Conservation (phyloP, 2,113 vertebrate species). For the Copsychus sechellarum region DNA sequence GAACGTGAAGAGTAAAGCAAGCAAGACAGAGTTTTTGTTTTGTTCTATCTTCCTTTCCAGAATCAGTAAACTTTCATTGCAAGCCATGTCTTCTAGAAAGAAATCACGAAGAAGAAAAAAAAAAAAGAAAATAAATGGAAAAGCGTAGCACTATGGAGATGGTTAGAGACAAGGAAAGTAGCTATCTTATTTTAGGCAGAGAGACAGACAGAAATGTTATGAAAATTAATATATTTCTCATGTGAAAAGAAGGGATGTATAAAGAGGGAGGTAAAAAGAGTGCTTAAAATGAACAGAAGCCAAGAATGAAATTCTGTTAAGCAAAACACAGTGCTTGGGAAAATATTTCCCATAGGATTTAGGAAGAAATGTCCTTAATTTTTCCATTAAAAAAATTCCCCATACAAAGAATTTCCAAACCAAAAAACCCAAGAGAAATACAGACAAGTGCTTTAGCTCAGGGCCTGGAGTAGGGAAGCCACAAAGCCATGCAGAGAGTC, state of each 20-base stretch:
- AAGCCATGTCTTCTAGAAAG: background rate
- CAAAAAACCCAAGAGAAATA: background rate
- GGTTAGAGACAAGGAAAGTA: background rate
- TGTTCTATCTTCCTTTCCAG: background rate
- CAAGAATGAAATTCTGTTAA: background rate
- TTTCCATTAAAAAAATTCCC: background rate
- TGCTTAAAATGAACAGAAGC: background rate
- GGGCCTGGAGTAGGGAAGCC: background rate
- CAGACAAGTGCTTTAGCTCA: background rate
- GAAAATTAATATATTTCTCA: background rate
- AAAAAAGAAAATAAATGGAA: background rate
- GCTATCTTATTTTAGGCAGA: slow-evolving; percentile 7
- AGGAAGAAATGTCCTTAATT: background rate
- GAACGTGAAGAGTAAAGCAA: background rate
- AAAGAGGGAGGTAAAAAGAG: background rate
- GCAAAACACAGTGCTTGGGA: background rate
- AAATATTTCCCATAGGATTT: background rate
- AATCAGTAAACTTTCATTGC: background rate
- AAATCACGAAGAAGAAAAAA: background rate
- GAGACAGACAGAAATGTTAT: background rate
- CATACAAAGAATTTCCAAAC: background rate
- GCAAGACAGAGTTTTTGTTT: background rate
- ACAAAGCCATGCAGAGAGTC: background rate
- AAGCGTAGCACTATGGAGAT: background rate
- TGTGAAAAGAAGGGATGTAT: background rate